Base-by-base conservation (phyloP, 1,140 invertebrate genomes). In the Neodiprion fabricii region DNA sequence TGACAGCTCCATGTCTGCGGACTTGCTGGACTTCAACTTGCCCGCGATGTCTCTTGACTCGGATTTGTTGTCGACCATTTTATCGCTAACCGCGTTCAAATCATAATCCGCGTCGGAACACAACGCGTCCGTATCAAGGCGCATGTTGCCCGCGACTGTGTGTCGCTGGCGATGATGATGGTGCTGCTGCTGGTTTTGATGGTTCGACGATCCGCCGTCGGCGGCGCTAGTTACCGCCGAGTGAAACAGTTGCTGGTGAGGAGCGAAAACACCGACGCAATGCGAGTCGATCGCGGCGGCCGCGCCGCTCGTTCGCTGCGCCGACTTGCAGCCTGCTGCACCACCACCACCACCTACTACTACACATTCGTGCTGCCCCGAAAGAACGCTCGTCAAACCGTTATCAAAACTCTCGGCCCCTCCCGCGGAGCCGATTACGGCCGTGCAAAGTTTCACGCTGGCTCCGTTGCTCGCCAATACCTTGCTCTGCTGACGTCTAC, bases 401-500 rank as follows among this genome's bases (percentile, higher is more conserved):
- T 73, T 49, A 48, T 23, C n/a, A 21, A 49, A 48, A 49, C 17
- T 67, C 28, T 28, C 47, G 71, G 17, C 28, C 14, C n/a, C n/a
- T 28, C 28, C 17, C n/a, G 48, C 66, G 77, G 66, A 71, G 67
- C 67, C 79, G 17, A 76, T 80, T 65, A 77, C 72, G 23, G 79
- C 72, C n/a, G 75, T 72, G 21, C 75, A 78, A 28, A 80, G 23
- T 73, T 83, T 80, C n/a, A 82, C 80, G 72, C 79, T 80, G 72
- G 77, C 82, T 77, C 79, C 86, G 82, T 74, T 87, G 80, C 75
- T 86, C 77, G 83, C 77, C 61, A 70, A 79, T 47, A 79, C 78
- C 73, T 84, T 83, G 71, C 75, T 84, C 81, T 89, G 76, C 65
- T 89, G 85, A 81, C 88, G 82, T 49, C 92, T 91, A 71, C 93